A percentile compares a stretch with the other conserved stretches of the same genome.
Conservation (phyloP, 1,140 invertebrate species). For the Drosophila miranda region DNA sequence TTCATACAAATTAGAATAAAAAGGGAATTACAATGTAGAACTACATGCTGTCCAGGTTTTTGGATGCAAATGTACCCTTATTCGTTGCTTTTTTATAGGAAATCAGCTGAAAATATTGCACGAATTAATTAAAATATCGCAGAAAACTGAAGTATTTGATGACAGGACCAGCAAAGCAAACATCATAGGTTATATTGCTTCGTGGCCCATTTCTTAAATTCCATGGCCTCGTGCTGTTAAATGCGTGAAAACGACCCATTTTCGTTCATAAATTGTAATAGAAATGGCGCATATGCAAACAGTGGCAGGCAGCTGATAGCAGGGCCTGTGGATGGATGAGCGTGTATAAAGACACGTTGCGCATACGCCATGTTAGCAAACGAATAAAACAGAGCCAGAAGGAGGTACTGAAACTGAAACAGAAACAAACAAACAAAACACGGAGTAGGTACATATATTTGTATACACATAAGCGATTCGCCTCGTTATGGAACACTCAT, state of each 20-base stretch:
- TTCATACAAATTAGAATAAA: no score
- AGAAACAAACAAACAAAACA: constrained; percentile 22
- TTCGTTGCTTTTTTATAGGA: no score
- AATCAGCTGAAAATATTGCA: no score
- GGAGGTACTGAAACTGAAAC: constrained; percentile 60
- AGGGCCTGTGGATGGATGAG: no score
- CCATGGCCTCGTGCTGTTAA: constrained; percentile 29
- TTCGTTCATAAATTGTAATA: constrained; percentile 56
- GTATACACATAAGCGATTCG: constrained; percentile 59
- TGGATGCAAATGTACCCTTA: no score
- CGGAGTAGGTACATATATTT: constrained; percentile 33
- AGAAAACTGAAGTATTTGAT: constrained; percentile 37
- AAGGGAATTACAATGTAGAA: no score
- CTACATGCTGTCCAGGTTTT: no score
- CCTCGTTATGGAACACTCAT: constrained; percentile 78
- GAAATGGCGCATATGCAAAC: constrained; percentile 55
- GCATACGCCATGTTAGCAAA: constrained; percentile 75
- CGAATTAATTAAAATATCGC: constrained; percentile 43
- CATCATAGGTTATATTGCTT: constrained; percentile 5
- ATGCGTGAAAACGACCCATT: constrained; percentile 66
- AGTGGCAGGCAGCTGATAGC: constrained; percentile 31
- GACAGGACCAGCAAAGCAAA: constrained; percentile 1
- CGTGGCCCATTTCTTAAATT: no score
- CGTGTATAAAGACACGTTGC: constrained; percentile 59
- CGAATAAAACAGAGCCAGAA: constrained; percentile 57